Conservation (phyloP, 2,113 vertebrate species). For the Smithornis capensis region DNA sequence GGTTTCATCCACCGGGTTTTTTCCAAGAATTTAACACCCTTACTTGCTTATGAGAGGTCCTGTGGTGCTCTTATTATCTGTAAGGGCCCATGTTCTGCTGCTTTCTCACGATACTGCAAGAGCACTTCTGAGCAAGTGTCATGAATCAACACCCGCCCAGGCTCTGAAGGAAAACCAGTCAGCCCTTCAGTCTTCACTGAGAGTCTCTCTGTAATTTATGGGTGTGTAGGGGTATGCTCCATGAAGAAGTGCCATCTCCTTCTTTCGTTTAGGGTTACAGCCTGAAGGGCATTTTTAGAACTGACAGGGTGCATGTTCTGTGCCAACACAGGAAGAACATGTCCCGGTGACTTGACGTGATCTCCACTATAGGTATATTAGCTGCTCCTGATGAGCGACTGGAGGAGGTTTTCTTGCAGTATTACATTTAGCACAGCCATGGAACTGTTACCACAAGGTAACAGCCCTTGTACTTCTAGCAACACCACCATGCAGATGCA, state of each 20-base stretch:
- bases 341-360: not conserved
- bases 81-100: rapidly evolving
- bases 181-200: not conserved
- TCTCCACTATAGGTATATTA: not conserved
- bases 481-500: not conserved
- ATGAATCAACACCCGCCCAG: not conserved
- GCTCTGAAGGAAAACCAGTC: not conserved
- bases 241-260: not conserved
- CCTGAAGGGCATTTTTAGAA: slow-evolving; percentile 33
- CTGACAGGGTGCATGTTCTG: not conserved
- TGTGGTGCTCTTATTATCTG: not conserved
- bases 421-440: not conserved
- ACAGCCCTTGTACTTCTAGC: not conserved
- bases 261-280: slow-evolving; percentile 8
- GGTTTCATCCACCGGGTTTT: not conserved
- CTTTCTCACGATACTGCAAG: not conserved
- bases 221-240: not conserved
- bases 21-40: not conserved
- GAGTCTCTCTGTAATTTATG: not conserved
- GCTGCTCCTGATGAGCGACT: not conserved
- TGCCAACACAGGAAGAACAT: slow-evolving; percentile 32
- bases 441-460: not conserved
- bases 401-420: not conserved
- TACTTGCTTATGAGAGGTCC: not conserved
- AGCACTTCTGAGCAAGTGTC: not conserved